Evolutionary conservation across 2,797 vertebrate species (phyloP).

Genomic region (Lerista edwardsae): DNA sequence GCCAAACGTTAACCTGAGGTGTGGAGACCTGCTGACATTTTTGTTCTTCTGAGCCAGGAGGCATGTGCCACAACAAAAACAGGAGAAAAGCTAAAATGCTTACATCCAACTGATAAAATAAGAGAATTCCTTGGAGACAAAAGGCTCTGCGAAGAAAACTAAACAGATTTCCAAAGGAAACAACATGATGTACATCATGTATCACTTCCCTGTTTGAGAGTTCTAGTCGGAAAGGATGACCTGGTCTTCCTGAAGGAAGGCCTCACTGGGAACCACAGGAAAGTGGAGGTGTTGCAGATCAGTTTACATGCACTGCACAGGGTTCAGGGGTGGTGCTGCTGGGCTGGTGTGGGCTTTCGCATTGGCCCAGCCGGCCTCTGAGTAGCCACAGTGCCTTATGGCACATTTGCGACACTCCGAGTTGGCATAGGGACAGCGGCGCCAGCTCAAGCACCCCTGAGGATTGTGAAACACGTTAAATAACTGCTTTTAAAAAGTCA

Average conservation of each 20-base stretch:
- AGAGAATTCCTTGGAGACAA: rapidly evolving
- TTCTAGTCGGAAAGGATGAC: neutral
- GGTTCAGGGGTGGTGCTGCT: too few species aligned
- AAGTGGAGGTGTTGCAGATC: neutral
- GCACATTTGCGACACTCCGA: too few species aligned
- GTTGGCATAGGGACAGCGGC: too few species aligned
- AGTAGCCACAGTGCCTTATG: too few species aligned
- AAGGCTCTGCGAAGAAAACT: rapidly evolving
- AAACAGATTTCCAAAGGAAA: rapidly evolving
- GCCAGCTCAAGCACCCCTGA: too few species aligned
- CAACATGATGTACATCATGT: neutral
- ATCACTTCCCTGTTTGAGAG: neutral
- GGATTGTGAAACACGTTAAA: neutral
- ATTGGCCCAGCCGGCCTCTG: too few species aligned
- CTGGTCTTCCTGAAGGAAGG: neutral
- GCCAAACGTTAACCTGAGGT: neutral
- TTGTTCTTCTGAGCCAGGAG: neutral
- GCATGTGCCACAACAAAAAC: neutral
- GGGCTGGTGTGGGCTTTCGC: too few species aligned
- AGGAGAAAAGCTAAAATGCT: neutral
- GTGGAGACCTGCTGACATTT: conserved; percentile 11
- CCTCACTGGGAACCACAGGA: neutral
- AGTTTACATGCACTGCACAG: too few species aligned
- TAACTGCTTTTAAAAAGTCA: neutral
- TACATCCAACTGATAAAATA: neutral